Evolutionary conservation across 2,888 invertebrate species (phyloP), one percentile per base, ranked within the genome.

Genomic region (Eubasilissa splendida): DNA sequence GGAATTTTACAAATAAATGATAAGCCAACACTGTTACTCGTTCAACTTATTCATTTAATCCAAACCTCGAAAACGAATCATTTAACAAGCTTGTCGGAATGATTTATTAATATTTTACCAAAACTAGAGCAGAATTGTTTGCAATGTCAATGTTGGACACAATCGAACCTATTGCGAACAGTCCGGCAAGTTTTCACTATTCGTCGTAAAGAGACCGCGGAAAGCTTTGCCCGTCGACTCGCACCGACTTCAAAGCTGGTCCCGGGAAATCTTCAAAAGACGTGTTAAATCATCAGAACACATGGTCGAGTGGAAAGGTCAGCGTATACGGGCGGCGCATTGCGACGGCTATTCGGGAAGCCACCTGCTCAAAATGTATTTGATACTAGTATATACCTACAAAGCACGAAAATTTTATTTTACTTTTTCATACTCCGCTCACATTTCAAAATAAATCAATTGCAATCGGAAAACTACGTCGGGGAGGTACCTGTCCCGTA

Each of bases 211-310:
- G 54, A 71, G 54, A 71, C 71, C 71, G 71, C 71, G 53, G 31
- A 53, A 53, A 7, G 33, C 71, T 54, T 10, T 22, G n/a, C 11
- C 54, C 33, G 50, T 68, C 68, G 68, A 68, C 63, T 63, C 63
- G 63, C 63, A 63, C 33, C 63, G n/a, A 63, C 68, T 9, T 68
- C 68, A 68, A 68, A 68, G 68, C 52, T 2, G 52, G 4, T 11
- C 14, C 12, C 14, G 68, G 53, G 12, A 71, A 71, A 54, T 71
- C 54, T 54, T 71, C 54, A 54, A 54, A 71, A 10, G 71, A 71
- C 31, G 22, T 22, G 53, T 71, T 71, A 71, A 54, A 71, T 71
- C 71, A 71, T 71, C 71, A 54, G 53, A 53, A 53, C 54, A 54
- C 71, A 54, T 3, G 54, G 71, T 54, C 54, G 54, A 71, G n/a